These are phyloP conservation scores for Calyptomena viridis DNA, from an alignment of 2,113 vertebrate genomes.

Conservation along the genomic window DNA sequence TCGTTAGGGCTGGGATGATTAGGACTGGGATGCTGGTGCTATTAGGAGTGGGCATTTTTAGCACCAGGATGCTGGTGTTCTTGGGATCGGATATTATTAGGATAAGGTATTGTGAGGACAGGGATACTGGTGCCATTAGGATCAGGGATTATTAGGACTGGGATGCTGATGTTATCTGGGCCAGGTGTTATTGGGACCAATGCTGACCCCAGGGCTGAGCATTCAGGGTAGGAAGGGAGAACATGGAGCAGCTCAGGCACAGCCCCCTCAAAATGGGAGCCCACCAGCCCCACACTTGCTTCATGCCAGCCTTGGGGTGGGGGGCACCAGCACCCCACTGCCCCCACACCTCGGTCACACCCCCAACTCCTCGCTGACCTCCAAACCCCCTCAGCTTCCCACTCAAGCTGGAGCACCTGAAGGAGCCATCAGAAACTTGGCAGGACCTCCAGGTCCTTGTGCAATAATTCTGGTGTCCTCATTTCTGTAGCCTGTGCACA, in stretches of 20 bases:
- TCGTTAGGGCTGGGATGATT: accelerated
- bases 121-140: background rate
- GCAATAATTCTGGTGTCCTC: background rate
- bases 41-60: accelerated
- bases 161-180: background rate
- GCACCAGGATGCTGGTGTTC: background rate
- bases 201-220: background rate
- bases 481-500: background rate
- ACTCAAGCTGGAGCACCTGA: background rate
- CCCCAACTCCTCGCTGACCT: background rate
- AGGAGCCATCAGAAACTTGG: background rate
- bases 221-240: background rate
- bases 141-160: background rate
- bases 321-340: background rate
- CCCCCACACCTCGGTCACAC: background rate
- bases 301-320: accelerated
- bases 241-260: background rate
- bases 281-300: background rate
- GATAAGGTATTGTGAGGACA: accelerated
- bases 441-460: background rate
- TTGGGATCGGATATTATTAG: background rate
- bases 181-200: background rate
- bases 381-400: background rate
- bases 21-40: background rate
- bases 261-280: background rate